Evolutionary conservation across 2,797 vertebrate species (phyloP).

Genomic region (Microctenopoma lineatum): DNA sequence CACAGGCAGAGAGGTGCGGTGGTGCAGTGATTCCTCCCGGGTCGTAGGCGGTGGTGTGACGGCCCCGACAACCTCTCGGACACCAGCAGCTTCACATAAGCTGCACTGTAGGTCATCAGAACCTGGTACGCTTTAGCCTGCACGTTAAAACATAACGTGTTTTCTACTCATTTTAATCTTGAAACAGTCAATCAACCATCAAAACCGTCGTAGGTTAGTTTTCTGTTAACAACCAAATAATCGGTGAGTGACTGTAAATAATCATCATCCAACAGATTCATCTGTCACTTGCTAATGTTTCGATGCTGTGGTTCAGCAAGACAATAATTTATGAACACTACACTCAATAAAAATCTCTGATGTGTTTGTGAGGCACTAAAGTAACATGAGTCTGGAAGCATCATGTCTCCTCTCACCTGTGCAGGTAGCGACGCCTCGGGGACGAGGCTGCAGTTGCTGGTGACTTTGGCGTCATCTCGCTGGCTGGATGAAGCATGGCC

Average conservation of each 20-base stretch:
- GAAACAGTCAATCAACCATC: too few relatives aligned
- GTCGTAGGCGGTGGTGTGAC: conserved; percentile 34
- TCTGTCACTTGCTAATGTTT: too few relatives aligned
- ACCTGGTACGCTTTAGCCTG: conserved; percentile 82
- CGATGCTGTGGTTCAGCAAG: too few relatives aligned
- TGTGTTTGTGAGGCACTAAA: too few relatives aligned
- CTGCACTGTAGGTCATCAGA: conserved; percentile 83
- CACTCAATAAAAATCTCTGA: too few relatives aligned
- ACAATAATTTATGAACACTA: too few relatives aligned
- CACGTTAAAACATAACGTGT: not conserved
- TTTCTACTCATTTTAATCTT: not conserved
- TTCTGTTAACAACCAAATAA: too few relatives aligned
- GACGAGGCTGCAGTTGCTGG: conserved; percentile 75
- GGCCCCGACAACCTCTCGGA: conserved; percentile 71
- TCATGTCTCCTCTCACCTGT: conserved; percentile 68
- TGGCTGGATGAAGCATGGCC: conserved; percentile 44
- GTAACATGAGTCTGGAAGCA: not conserved
- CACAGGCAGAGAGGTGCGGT: conserved; percentile 80
- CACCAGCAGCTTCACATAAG: conserved; percentile 82
- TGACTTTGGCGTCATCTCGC: conserved; percentile 61
- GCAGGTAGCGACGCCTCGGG: conserved; percentile 68
- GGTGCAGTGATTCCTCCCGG: conserved; percentile 72
- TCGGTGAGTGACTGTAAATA: too few relatives aligned
- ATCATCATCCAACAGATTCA: too few relatives aligned
- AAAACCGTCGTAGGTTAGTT: too few relatives aligned